Conservation (phyloP, 2,113 vertebrate genomes). For the Gasterosteus aculeatus region DNA sequence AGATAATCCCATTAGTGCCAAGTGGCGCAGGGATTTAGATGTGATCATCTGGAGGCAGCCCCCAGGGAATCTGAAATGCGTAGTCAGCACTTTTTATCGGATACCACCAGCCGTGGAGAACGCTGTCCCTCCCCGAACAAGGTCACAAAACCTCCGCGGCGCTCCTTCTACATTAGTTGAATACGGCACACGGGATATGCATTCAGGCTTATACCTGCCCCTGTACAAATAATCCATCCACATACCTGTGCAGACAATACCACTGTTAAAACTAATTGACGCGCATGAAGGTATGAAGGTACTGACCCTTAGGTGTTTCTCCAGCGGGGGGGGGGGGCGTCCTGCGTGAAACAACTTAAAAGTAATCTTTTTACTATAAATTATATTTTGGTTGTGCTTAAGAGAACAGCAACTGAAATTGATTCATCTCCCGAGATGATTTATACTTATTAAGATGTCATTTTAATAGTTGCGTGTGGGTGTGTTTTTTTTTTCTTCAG, state of each 20-base stretch:
- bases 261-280: slow-evolving; percentile 65
- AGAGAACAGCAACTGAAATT: slow-evolving; percentile 44
- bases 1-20: slow-evolving; percentile 49
- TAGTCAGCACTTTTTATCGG: slow-evolving; percentile 35
- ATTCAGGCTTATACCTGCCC: slow-evolving; percentile 37
- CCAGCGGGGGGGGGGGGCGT: background rate
- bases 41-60: slow-evolving; percentile 25
- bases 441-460: slow-evolving; percentile 1
- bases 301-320: slow-evolving; percentile 61
- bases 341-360: slow-evolving; percentile 50
- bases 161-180: slow-evolving; percentile 25
- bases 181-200: slow-evolving; percentile 26
- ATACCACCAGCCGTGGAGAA: slow-evolving; percentile 15
- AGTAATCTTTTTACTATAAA: slow-evolving; percentile 56
- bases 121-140: background rate
- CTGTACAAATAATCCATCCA: slow-evolving; percentile 58
- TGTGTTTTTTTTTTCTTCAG: slow-evolving; percentile 6
- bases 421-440: slow-evolving; percentile 43
- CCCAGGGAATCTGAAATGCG: slow-evolving; percentile 1
- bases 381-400: slow-evolving; percentile 49
- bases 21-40: slow-evolving; percentile 35
- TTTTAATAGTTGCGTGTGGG: slow-evolving; percentile 24
- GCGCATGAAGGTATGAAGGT: slow-evolving; percentile 50
- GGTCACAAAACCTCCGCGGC: background rate
- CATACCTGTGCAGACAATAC: slow-evolving; percentile 57